Base-by-base conservation (phyloP, 2,113 vertebrate genomes). In the Callionymus lyra region DNA sequence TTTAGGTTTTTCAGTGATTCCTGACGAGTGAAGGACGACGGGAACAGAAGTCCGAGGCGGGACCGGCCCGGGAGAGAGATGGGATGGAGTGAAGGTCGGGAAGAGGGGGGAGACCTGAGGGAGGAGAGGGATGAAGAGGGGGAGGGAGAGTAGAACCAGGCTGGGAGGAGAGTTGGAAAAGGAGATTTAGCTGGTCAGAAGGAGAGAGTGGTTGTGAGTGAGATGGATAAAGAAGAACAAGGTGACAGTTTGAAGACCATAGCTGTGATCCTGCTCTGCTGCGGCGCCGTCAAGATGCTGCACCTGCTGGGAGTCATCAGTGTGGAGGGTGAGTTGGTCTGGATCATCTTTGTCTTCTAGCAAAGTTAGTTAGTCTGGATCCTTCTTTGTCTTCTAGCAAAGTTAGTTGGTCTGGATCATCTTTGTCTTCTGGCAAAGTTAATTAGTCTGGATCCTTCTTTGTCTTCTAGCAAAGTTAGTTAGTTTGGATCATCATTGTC, bases 251-350 rank as follows among this genome's bases (percentile, higher is more conserved):
- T 93, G 4, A 88, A 89, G 21, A 85, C 90, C 2, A 37, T 94
- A 58, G 89, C 84, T 16, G 88, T 93, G 67, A 83, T 91, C 56
- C 75, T 92, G 72, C 68, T 92, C 67, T 68, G 91, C 53, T 94
- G 88, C 61, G 89, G 85, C 34, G 87, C 87, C 41, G 65, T 92
- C 64, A 95, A 93, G 86, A 85, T 95, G 69, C 76, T 95, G 76
- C 90, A 92, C 71, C 84, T 86, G 10, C 82, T 95, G 3, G 90
- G 91, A 74, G 84, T 95, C 69, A 91, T 95, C 81, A 81, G 81
- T 53, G 86, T 90, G 16, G 88, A 91, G 63, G 90, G 91, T 94
- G 90, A 95, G 91, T 82, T 42, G 19, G 12, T 6, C 13, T 42
- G 9, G 16, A 16, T 19, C 33, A 11, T 34, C 17, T 36, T 17